These are phyloP conservation scores for Phaedon cochleariae DNA, from an alignment of 2,888 invertebrate species.

Conservation along the genomic window DNA sequence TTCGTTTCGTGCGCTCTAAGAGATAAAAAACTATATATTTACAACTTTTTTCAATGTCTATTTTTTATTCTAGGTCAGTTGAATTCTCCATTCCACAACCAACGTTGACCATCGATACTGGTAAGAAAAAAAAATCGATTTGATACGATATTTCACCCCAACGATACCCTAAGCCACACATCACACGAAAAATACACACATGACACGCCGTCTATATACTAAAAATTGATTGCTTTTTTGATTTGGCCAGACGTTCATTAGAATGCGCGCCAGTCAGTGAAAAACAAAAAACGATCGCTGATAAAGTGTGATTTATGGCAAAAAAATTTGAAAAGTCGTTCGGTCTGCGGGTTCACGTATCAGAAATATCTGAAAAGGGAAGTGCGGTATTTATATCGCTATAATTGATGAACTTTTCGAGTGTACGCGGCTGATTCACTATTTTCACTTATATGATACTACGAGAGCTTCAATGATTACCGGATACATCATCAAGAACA, in stretches of 20 bases:
- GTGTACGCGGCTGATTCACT: background rate
- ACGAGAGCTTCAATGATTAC: too few relatives aligned
- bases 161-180: background rate
- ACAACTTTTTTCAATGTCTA: too few relatives aligned
- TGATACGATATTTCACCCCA: background rate
- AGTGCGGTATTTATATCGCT: background rate
- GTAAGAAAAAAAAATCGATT: conserved; percentile 4
- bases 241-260: conserved; percentile 10
- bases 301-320: conserved; percentile 17
- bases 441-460: background rate
- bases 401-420: too few relatives aligned
- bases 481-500: too few relatives aligned
- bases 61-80: conserved; percentile 15
- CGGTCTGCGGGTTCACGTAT: background rate
- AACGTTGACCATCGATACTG: background rate
- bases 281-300: conserved; percentile 9
- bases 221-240: conserved; percentile 15
- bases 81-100: background rate
- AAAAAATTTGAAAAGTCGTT: conserved; percentile 3
- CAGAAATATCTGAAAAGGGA: background rate
- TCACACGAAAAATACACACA: background rate
- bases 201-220: conserved; percentile 1
- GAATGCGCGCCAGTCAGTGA: background rate
- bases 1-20: too few relatives aligned
- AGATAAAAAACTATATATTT: too few relatives aligned